Evolutionary conservation across 2,797 vertebrate genomes (phyloP).

Genomic region (Morus bassanus): DNA sequence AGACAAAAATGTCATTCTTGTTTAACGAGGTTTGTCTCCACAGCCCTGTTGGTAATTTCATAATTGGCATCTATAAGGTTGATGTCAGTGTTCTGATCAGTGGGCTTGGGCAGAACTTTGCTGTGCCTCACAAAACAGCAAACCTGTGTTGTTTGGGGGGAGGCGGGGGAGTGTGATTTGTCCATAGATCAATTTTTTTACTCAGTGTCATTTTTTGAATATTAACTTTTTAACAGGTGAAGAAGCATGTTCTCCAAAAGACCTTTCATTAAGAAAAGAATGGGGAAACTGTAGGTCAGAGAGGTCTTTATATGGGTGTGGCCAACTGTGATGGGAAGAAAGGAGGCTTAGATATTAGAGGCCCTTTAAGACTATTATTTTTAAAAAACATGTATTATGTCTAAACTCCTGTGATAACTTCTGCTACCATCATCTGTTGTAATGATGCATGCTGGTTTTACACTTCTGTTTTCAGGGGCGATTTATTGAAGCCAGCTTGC

Average conservation of each 20-base stretch:
- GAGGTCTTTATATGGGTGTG: background rate
- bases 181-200: background rate
- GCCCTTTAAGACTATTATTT: background rate
- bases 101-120: background rate
- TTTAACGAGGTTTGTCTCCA: background rate
- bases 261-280: background rate
- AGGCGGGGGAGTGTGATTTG: background rate
- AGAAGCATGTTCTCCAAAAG: background rate
- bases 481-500: constrained; percentile 84
- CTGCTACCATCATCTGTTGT: background rate
- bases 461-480: constrained; percentile 75
- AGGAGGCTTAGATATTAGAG: background rate
- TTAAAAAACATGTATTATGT: background rate
- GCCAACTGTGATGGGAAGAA: background rate
- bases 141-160: background rate
- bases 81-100: background rate
- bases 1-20: background rate
- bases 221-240: background rate
- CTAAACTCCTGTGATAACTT: background rate
- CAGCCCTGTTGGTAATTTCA: background rate
- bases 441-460: background rate
- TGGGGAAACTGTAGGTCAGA: background rate
- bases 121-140: background rate
- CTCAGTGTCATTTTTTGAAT: background rate
- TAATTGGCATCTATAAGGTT: background rate